Evolutionary conservation across 2,888 invertebrate genomes (phyloP), one percentile per base, ranked within the genome.

Genomic region (Drosophila yooni): DNA sequence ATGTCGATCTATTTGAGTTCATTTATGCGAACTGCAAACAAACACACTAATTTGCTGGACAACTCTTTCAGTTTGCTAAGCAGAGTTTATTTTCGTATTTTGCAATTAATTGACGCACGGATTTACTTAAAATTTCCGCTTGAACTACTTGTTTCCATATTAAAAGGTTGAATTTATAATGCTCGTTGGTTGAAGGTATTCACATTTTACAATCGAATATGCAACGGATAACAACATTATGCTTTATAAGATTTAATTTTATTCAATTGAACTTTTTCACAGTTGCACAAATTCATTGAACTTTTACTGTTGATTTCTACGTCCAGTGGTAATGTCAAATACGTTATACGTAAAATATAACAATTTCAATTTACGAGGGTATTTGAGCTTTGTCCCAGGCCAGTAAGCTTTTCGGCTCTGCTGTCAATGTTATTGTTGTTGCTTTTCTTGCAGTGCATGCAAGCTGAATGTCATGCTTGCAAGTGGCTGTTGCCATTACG

Each of bases 401-500:
- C 59, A 34, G 34, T 25, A 33, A 18, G 31, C 46, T 33, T 33
- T 10, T 36, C 29, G 2, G 11, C 18, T 25, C 1, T 4, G 13
- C 15, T 18, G 36, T 31, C 38, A 25, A 25, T 51, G 13, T 25
- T 53, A n/a, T 25, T 40, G 34, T n/a, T 66, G 56, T 38, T 40
- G 50, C 40, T 50, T 80, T 79, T 80, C 66, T 73, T 57, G 40
- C 81, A 76, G 73, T 79, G 81, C 68, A 81, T 38, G 68, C 68
- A 76, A 73, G 61, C 73, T 59, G 43, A 50, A 46, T 8, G 25
- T 46, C 3, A 46, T 62, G 59, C 81, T 80, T 67, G 71, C 76
- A 79, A 78, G 77, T 78, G 66, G 76, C 76, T 80, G 67, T 64
- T 80, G 71, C 81, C 67, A 71, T 78, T 78, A 71, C 71, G 51